Evolutionary conservation across 2,888 invertebrate genomes (phyloP), one percentile per base, ranked within the genome.

Genomic region (Brenthis hecate): DNA sequence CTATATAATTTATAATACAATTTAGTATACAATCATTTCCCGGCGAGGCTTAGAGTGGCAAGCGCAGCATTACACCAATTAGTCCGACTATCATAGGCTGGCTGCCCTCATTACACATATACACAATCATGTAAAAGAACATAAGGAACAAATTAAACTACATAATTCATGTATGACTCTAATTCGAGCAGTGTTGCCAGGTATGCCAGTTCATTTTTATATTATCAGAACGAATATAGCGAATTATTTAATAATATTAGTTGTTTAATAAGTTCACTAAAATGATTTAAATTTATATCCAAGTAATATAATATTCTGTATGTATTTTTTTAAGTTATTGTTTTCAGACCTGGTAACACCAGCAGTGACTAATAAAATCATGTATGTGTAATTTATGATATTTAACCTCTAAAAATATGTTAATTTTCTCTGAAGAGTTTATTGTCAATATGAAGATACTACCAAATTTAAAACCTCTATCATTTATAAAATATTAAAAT

Each of bases 51-150:
- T 66, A 80, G 88, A 85, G 85, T 83, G 87, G 86, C 88, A 85
- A 86, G 88, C 87, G 85, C 88, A 85, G 88, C 88, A 79, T 77
- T 63, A 72, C 68, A 72, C 72, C 68, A 70, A 72, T 72, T 65
- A 70, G 64, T 70, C 65, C 65, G 70, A 68, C 70, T 68, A 80
- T 81, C 85, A 82, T 81, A 91, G 91, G 90, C 91, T 91, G 91
- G 91, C 91, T 89, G 91, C 89, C 83, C 88, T 88, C 88, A 69
- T 65, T 65, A 65, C 72, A 70, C 54, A 74, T 73, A 71, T 69
- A 74, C 71, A 74, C 68, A 73, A 71, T 73, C 73, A 71, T 72
- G 72, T 70, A 72, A 72, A 71, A 72, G 66, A 72, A 72, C 64
- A 72, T 62, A 72, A 23, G 55, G 63, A 70, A 43, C 36, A 70